A percentile compares a stretch with the other conserved stretches of the same genome.
These are phyloP conservation scores for Pollenia amentaria DNA, from an alignment of 2,888 invertebrate species.

Conservation along the genomic window DNA sequence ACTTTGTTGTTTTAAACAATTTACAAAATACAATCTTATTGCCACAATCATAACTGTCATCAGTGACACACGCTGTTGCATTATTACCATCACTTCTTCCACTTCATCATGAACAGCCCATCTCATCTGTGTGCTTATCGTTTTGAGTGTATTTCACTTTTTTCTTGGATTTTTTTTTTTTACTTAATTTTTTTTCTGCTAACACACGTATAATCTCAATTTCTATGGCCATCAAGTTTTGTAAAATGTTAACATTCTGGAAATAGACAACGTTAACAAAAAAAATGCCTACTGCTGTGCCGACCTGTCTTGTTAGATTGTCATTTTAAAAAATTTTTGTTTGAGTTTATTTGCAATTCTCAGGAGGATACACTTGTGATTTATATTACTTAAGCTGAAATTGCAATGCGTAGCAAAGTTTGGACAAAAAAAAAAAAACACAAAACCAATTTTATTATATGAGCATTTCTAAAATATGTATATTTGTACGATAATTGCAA, in stretches of 20 bases:
- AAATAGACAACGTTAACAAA: constrained; percentile 44
- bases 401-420: constrained; percentile 17
- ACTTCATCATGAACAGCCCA: constrained; percentile 38
- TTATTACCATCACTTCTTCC: constrained; percentile 56
- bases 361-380: constrained; percentile 60
- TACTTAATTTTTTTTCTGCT: constrained; percentile 8
- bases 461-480: too few species aligned
- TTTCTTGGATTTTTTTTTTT: constrained; percentile 25
- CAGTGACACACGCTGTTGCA: constrained; percentile 58
- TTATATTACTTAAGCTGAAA: constrained; percentile 31
- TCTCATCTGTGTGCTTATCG: constrained; percentile 49
- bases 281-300: constrained; percentile 63
- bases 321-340: constrained; percentile 66
- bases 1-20: constrained; percentile 57
- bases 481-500: too few species aligned
- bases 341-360: constrained; percentile 70
- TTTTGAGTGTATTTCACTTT: constrained; percentile 30
- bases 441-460: too few species aligned
- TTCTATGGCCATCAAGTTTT: constrained; percentile 66
- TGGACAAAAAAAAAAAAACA: neutral
- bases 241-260: constrained; percentile 66
- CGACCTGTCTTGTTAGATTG: constrained; percentile 70
- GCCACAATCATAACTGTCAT: constrained; percentile 66
- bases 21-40: constrained; percentile 53
- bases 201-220: constrained; percentile 61